A percentile compares a stretch with the other conserved stretches of the same genome.
Conservation (phyloP, 2,888 invertebrate species). For the Sepioteuthis lessoniana region DNA sequence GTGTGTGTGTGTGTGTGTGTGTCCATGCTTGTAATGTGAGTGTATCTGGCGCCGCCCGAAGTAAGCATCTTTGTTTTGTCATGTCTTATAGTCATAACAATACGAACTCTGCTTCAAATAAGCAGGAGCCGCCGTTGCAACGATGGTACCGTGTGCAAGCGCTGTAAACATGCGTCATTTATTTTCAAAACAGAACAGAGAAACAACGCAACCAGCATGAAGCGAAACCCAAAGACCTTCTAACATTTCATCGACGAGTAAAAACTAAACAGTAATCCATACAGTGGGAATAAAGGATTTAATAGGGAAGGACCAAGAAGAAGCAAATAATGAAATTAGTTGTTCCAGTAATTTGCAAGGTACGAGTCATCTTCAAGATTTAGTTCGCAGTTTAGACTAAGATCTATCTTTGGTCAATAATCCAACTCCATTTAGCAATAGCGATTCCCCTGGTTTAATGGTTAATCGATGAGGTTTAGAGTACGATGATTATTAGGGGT, state of each 20-base stretch:
- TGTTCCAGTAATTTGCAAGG: not conserved
- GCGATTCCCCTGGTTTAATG: no score
- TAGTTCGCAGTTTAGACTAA: not conserved
- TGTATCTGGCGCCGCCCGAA: not conserved
- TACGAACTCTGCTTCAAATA: not conserved
- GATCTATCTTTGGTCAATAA: no score
- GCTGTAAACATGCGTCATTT: constrained; percentile 4
- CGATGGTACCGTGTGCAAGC: not conserved
- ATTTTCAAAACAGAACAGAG: not conserved
- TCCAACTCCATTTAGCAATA: no score
- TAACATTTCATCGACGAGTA: not conserved
- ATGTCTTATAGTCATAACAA: not conserved
- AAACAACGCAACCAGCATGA: not conserved
- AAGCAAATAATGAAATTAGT: not conserved
- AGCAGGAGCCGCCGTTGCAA: not conserved
- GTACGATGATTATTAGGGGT: no score
- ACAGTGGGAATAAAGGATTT: not conserved
- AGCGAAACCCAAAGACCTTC: not conserved
- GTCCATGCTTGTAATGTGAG: not conserved
- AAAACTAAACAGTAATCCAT: not conserved
- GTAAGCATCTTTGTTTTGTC: not conserved
- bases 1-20: not conserved
- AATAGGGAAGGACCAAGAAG: not conserved
- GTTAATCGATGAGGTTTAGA: no score
- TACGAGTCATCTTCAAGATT: not conserved